Percentiles rank a stretch among this genome's conserved stretches.
These are phyloP conservation scores for Falco rusticolus DNA, from an alignment of 2,797 vertebrate genomes.

Conservation along the genomic window DNA sequence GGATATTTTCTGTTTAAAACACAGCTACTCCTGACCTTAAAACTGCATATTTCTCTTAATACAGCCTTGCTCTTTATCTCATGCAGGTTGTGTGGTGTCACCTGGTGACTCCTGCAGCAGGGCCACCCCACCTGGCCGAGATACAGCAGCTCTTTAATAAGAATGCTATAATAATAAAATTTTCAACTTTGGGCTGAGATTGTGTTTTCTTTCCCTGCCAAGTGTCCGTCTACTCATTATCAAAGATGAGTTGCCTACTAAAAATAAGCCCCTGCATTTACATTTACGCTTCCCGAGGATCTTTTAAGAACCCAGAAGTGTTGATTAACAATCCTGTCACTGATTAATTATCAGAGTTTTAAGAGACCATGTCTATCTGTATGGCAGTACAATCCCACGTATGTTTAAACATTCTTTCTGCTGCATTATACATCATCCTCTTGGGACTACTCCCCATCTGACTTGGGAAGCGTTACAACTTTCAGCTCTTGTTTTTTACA, in stretches of 20 bases:
- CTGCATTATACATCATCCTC: background rate
- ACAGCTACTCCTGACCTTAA: background rate
- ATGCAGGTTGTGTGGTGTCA: background rate
- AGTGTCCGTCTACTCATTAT: background rate
- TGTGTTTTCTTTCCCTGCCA: background rate
- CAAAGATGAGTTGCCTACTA: background rate
- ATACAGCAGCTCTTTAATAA: background rate
- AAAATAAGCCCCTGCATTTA: conserved; percentile 22
- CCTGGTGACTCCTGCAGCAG: background rate
- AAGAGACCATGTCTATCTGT: background rate
- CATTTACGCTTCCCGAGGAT: background rate
- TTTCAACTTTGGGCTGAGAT: background rate
- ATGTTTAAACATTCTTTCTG: conserved; percentile 26
- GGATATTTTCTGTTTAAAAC: background rate
- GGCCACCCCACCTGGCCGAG: background rate
- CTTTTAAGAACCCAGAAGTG: background rate
- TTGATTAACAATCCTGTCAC: background rate
- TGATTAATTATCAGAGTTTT: conserved; percentile 33
- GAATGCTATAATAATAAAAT: background rate
- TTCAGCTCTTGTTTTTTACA: conserved; percentile 24
- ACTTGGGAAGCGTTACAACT: background rate
- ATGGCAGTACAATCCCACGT: background rate
- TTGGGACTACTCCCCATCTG: background rate
- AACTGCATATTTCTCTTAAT: background rate
- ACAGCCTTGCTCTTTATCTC: background rate